Evolutionary conservation across 2,113 vertebrate genomes (phyloP).

Genomic region (Rhinogobius similis): DNA sequence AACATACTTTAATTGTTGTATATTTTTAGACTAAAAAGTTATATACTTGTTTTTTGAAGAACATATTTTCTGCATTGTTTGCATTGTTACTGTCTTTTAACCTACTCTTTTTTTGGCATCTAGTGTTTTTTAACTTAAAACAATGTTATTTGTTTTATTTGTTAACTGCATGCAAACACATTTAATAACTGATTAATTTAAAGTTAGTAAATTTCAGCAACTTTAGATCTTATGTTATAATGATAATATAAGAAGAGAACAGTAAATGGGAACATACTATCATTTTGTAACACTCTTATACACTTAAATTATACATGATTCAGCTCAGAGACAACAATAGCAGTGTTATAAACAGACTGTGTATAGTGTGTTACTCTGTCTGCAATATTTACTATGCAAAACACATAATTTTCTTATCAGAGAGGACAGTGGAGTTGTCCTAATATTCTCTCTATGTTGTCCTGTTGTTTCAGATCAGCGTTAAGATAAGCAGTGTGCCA

Average conservation of each 20-base stretch:
- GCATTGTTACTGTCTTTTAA: no score
- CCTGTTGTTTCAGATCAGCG: constrained; percentile 64
- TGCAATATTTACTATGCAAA: constrained; percentile 11
- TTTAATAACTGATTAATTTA: not conserved
- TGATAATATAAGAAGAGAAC: not conserved
- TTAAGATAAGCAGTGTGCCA: constrained; percentile 75
- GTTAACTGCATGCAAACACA: not conserved
- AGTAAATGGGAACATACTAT: not conserved
- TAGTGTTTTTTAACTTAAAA: no score
- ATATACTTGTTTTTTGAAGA: no score
- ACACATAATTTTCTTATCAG: constrained; percentile 25
- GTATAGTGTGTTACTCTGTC: not conserved
- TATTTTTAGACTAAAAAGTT: no score
- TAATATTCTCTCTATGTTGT: constrained; percentile 54
- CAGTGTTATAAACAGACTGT: not conserved
- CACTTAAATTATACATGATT: not conserved
- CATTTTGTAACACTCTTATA: not conserved
- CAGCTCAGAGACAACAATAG: not conserved
- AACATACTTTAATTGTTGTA: no score
- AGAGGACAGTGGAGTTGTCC: constrained; percentile 6
- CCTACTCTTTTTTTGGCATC: no score
- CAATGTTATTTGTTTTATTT: no score
- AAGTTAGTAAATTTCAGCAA: not conserved
- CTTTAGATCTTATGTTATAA: not conserved
- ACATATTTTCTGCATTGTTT: no score